Percentiles rank a stretch among this genome's conserved stretches.
Evolutionary conservation across 2,113 vertebrate genomes (phyloP).

Genomic region (Hippocampus mohnikei): DNA sequence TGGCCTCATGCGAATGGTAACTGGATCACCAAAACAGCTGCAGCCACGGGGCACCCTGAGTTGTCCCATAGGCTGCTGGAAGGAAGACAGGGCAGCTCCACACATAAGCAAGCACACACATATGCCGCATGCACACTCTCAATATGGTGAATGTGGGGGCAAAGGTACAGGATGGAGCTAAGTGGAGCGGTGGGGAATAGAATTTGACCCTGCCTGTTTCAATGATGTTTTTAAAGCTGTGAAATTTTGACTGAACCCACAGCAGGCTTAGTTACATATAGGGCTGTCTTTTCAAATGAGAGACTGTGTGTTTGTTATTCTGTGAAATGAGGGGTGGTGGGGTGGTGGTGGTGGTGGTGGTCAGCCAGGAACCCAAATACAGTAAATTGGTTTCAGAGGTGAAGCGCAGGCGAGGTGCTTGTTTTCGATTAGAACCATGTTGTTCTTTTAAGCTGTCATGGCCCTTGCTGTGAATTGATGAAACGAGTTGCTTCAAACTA

Average conservation of each 20-base stretch:
- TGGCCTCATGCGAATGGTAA: slow-evolving; percentile 65
- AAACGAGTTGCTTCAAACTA: not conserved
- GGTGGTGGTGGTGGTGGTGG: slow-evolving; percentile 44
- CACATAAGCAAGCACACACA: slow-evolving; percentile 27
- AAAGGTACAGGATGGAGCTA: slow-evolving; percentile 52
- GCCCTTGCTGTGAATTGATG: slow-evolving; percentile 4
- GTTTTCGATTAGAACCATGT: slow-evolving; percentile 36
- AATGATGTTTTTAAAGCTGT: slow-evolving; percentile 74
- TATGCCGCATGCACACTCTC: slow-evolving; percentile 27
- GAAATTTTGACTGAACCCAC: slow-evolving; percentile 58
- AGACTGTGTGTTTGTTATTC: slow-evolving; percentile 53
- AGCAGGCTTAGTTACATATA: slow-evolving; percentile 54
- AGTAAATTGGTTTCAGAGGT: slow-evolving; percentile 60
- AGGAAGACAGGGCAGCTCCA: slow-evolving; percentile 42
- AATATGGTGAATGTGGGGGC: slow-evolving; percentile 25
- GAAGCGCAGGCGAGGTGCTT: slow-evolving; percentile 39
- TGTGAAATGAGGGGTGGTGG: slow-evolving; percentile 57
- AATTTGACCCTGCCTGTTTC: slow-evolving; percentile 71
- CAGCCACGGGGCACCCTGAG: slow-evolving; percentile 48
- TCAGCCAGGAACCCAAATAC: slow-evolving; percentile 54
- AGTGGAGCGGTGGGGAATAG: slow-evolving; percentile 48
- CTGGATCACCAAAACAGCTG: slow-evolving; percentile 65
- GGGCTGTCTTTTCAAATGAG: slow-evolving; percentile 52
- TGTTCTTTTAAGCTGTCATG: slow-evolving; percentile 29
- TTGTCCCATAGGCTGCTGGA: slow-evolving; percentile 63